Evolutionary conservation across 2,888 invertebrate genomes (phyloP), one percentile per base, ranked within the genome.

Genomic region (Stegana nigrithorax): DNA sequence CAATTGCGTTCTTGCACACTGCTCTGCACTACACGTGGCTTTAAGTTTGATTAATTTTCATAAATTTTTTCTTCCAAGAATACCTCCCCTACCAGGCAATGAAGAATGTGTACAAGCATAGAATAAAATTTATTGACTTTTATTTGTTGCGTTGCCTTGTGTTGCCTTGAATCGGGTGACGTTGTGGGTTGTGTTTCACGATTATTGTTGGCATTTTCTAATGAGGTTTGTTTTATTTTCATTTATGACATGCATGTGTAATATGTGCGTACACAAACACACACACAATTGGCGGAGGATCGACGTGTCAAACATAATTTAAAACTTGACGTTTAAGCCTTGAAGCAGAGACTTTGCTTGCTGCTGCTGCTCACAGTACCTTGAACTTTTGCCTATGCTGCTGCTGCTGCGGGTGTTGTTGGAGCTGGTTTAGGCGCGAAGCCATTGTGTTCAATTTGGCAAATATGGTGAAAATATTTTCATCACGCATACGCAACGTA

Each of bases 371-470:
- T 42, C 27, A 50, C 26, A 27, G 60, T 59, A 62, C 73, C 73
- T 68, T 77, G 64, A 77, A 75, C 69, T 76, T 69, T 69, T 55
- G 21, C 12, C 53, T 55, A 36, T 19, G 29, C 53, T 19, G n/a
- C 12, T n/a, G 36, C 10, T 36, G 47, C 25, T 8, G 25, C 25
- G 8, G 19, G 2, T 19, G 45, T 21, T 7, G 45, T 8, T 45
- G 2, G 19, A 10, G 14, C n/a, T 36, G 32, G 17, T n/a, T n/a
- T n/a, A n/a, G n/a, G n/a, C n/a, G n/a, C n/a, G n/a, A n/a, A n/a
- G n/a, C n/a, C n/a, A n/a, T n/a, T n/a, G n/a, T n/a, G n/a, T n/a
- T n/a, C 27, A 47, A 59, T 36, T 53, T 19, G 47, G 44, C 32
- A 64, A 69, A 65, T 65, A 26, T 19, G 32, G 36, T 36, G 36